Percentiles rank a stretch among this genome's conserved stretches.
phyloP scores from a whole-genome alignment of 2,888 invertebrate species.

The Dasypogon diadema region DNA sequence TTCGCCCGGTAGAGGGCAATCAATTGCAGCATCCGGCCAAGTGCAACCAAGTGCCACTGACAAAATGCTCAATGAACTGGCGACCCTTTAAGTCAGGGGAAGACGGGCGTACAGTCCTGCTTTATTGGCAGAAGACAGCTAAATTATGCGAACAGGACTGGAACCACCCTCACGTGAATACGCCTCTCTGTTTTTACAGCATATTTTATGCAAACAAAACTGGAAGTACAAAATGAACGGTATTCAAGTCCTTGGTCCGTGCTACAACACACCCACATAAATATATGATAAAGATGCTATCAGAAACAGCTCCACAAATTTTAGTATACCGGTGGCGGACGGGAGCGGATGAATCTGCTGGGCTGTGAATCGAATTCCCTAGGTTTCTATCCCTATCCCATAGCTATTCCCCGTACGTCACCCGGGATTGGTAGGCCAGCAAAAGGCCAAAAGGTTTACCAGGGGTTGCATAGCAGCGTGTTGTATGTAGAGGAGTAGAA shows the following conservation, averaged over 20 bases:
- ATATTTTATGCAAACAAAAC: constrained; percentile 18
- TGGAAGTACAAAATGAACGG: neutral
- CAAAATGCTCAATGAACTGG: neutral
- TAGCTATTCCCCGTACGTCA: neutral
- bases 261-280: neutral
- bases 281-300: constrained; percentile 45
- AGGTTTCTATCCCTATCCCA: neutral
- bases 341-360: neutral
- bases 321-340: neutral
- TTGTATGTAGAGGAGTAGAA: neutral
- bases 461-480: neutral
- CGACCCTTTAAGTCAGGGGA: neutral
- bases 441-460: constrained; percentile 2
- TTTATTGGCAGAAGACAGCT: neutral
- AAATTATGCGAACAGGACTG: neutral
- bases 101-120: neutral
- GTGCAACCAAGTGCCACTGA: neutral
- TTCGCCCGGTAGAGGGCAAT: neutral
- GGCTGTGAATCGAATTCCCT: neutral
- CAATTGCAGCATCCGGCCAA: neutral
- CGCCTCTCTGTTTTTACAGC: neutral
- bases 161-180: neutral
- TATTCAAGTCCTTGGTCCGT: neutral
- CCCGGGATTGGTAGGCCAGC: constrained; percentile 12
- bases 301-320: constrained; percentile 44